A percentile compares a stretch with the other conserved stretches of the same genome.
Conservation (phyloP, 2,113 vertebrate species). For the Protobothrops flavoviridis region DNA sequence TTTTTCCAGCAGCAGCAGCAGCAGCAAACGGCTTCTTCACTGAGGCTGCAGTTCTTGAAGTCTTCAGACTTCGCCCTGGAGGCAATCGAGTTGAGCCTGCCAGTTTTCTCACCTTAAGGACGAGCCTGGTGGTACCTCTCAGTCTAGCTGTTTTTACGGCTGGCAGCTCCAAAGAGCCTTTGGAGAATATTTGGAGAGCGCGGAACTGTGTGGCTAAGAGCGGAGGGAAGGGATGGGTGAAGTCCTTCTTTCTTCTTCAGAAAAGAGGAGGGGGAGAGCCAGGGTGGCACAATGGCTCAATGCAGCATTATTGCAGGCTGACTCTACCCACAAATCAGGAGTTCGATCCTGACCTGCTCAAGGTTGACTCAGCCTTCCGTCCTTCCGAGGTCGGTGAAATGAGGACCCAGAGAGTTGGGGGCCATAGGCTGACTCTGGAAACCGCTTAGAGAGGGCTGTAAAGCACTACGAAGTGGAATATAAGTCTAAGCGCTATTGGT, state of each 20-base stretch:
- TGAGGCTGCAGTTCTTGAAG: neutral
- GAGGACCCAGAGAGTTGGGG: too few species aligned
- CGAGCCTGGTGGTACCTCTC: constrained; percentile 57
- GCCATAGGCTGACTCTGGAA: too few species aligned
- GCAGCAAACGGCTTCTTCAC: neutral
- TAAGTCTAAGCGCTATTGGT: too few species aligned
- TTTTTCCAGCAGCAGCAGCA: neutral
- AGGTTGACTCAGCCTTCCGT: too few species aligned
- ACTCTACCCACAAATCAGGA: too few species aligned
- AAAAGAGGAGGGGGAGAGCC: neutral
- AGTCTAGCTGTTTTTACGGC: constrained; percentile 24
- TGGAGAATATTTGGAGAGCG: neutral
- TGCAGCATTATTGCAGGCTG: too few species aligned
- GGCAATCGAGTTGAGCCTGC: constrained; percentile 50
- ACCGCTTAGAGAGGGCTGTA: too few species aligned
- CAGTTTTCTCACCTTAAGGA: constrained; percentile 46
- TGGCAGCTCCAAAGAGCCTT: neutral
- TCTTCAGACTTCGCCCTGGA: constrained; percentile 33
- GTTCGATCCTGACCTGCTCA: too few species aligned
- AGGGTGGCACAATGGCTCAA: too few species aligned
- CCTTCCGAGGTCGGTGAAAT: too few species aligned
- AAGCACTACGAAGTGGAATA: too few species aligned
- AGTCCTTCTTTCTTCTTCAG: neutral
- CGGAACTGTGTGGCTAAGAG: neutral
- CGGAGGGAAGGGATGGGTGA: neutral